Conservation (phyloP, 2,797 vertebrate species). For the Halcyon badia region DNA sequence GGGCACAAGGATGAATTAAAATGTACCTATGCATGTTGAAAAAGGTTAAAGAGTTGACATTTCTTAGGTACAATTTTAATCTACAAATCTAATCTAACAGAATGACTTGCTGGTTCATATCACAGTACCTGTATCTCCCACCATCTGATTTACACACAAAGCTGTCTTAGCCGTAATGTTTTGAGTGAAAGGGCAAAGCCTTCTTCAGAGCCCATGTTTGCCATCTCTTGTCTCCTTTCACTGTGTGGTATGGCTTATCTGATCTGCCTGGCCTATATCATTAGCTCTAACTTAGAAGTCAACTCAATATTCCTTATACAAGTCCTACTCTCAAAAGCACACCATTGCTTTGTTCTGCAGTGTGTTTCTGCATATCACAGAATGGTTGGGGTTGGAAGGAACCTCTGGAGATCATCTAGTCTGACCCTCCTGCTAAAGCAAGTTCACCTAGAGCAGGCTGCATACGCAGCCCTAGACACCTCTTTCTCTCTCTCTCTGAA, state of each 20-base stretch:
- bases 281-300: background rate
- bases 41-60: background rate
- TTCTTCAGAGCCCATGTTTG: background rate
- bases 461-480: background rate
- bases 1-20: background rate
- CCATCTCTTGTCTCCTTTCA: background rate
- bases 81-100: background rate
- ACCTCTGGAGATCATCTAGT: too few relatives aligned
- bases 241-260: background rate
- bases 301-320: background rate
- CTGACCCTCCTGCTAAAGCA: too few relatives aligned
- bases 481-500: background rate
- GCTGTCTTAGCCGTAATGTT: background rate
- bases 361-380: background rate
- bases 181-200: background rate
- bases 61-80: background rate
- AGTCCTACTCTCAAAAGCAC: background rate
- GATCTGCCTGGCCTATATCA: background rate
- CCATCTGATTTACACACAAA: background rate
- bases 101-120: background rate
- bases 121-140: background rate
- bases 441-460: background rate
- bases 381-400: background rate
- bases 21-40: background rate
- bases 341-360: background rate